These are phyloP conservation scores for Zosterops lateralis DNA, from an alignment of 2,113 vertebrate species.

Conservation along the genomic window DNA sequence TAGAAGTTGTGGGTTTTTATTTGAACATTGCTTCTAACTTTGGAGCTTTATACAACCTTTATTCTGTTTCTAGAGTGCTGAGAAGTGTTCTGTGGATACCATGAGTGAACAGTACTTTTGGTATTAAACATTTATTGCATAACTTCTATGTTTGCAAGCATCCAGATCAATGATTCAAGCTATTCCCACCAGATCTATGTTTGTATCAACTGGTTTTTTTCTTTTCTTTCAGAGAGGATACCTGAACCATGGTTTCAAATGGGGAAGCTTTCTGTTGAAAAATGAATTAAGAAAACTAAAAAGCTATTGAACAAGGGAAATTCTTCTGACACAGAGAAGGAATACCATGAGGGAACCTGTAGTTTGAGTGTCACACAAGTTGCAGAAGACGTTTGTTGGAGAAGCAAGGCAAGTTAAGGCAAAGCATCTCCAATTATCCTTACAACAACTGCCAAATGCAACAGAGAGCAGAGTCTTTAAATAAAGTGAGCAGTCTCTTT, in stretches of 20 bases:
- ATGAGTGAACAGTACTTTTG: not conserved
- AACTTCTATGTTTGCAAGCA: not conserved
- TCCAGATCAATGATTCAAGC: not conserved
- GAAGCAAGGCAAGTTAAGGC: not conserved
- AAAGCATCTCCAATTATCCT: not conserved
- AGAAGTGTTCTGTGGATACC: not conserved
- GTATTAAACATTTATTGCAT: conserved; percentile 14
- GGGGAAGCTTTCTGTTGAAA: not conserved
- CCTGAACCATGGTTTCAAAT: not conserved
- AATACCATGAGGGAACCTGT: not conserved
- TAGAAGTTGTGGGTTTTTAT: not conserved
- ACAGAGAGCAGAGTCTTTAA: not conserved
- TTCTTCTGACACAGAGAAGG: not conserved
- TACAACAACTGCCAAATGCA: not conserved
- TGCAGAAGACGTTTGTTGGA: not conserved
- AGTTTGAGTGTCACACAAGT: fast-evolving
- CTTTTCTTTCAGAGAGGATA: not conserved
- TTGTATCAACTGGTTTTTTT: not conserved
- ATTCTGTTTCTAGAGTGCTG: not conserved
- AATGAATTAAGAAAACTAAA: not conserved
- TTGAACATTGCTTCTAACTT: not conserved
- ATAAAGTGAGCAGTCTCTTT: not conserved
- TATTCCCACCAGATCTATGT: not conserved
- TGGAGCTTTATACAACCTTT: not conserved
- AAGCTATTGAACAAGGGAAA: not conserved